Evolutionary conservation across 2,113 vertebrate species (phyloP).

Genomic region (Pelodiscus sinensis): DNA sequence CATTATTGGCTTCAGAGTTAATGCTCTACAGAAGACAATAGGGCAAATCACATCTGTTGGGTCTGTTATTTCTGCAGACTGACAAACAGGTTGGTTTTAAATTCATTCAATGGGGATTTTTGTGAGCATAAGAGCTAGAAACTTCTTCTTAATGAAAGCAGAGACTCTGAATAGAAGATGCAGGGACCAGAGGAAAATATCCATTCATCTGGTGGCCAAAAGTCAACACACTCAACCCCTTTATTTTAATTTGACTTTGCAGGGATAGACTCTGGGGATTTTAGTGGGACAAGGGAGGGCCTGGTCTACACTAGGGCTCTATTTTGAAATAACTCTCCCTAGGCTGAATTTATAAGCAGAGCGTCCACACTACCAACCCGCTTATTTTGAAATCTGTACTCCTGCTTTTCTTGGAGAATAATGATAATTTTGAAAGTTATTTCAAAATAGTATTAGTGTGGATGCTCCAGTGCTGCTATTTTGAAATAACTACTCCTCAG

Average conservation of each 20-base stretch:
- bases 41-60: slow-evolving; percentile 41
- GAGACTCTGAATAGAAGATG: slow-evolving; percentile 14
- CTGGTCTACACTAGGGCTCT: too few relatives aligned
- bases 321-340: too few relatives aligned
- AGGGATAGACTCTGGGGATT: neutral
- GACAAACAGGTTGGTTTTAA: slow-evolving; percentile 50
- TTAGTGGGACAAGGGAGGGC: neutral
- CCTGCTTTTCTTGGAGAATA: too few relatives aligned
- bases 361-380: too few relatives aligned
- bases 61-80: slow-evolving; percentile 65
- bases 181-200: neutral
- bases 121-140: slow-evolving; percentile 55
- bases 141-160: slow-evolving; percentile 41
- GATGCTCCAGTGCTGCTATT: too few relatives aligned
- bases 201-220: neutral
- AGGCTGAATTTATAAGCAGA: too few relatives aligned
- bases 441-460: too few relatives aligned
- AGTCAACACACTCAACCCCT: neutral
- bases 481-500: too few relatives aligned
- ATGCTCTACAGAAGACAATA: slow-evolving; percentile 26
- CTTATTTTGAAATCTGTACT: too few relatives aligned
- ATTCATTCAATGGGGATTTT: slow-evolving; percentile 66
- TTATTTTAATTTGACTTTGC: neutral
- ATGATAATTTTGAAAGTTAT: too few relatives aligned
- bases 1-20: slow-evolving; percentile 23